Base-by-base conservation (phyloP, 1,140 invertebrate species). In the Capitella teleta region DNA sequence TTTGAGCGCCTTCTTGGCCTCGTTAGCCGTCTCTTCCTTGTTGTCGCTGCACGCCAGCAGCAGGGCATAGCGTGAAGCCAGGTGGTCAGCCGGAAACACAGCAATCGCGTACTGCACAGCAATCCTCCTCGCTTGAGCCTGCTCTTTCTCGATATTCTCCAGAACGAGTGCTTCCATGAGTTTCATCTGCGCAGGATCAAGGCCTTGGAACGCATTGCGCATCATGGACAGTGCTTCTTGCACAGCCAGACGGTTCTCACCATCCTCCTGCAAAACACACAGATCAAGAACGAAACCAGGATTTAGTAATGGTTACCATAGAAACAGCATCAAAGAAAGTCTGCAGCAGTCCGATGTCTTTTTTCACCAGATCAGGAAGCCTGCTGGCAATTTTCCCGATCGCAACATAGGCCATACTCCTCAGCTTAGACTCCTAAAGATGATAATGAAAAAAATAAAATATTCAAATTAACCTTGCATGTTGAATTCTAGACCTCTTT, bases 31-130 rank as follows among this genome's bases (percentile, higher is more conserved):
- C 36, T 3, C 21, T 21, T 37, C 6, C 4, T 37, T 37, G n/a
- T 70, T 78, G 64, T 94, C 88, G 28, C 86, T 87, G 58, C 81
- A 82, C 10, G 87, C 85, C 21, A 90, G 63, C n/a, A 94, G 71
- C 28, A 94, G 71, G 14, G 91, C 73, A 64, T 86, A 91, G 57
- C 87, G 76, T 1, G 87, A 85, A 2, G 85, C 81, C 2, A 86
- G 78, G 67, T 90, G 85, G 59, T 85, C 77, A 25, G 79, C 72
- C 3, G 84, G 82, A 70, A 90, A 94, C 40, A 91, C 82, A 16
- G 79, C 80, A 2, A 82, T 80, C 1, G 86, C 79, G 67, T 88
- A 90, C 52, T 86, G 78, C 51, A 87, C 86, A 21, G 86, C 83
- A 18, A 87, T 81, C 63, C 85, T 83, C 53, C 88, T 74, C 2